Conservation (phyloP, 1,140 invertebrate genomes). For the Sarcophaga bullata region DNA sequence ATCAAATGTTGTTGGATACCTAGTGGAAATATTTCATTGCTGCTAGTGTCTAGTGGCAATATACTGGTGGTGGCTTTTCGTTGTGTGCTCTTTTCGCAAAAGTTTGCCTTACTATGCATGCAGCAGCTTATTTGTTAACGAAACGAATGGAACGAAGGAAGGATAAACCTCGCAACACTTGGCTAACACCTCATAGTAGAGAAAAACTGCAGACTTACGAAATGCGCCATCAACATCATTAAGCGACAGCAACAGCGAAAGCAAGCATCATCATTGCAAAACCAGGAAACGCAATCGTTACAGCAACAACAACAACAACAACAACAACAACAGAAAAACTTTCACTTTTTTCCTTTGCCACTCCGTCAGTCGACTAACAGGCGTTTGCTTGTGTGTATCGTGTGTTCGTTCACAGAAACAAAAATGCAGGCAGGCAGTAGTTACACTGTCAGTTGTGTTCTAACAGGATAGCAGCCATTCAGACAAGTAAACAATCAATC, state of each 20-base stretch:
- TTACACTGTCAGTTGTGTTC: not conserved
- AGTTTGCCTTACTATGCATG: not conserved
- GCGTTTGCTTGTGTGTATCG: not conserved
- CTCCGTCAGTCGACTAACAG: not conserved
- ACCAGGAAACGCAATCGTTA: slow-evolving; percentile 9
- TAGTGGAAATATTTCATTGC: not conserved
- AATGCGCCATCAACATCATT: slow-evolving; percentile 11
- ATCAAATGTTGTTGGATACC: slow-evolving; percentile 2
- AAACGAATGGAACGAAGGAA: not conserved
- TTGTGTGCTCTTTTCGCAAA: not conserved
- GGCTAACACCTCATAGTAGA: too few species aligned
- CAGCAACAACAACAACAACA: not conserved
- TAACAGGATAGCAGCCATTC: slow-evolving; percentile 21
- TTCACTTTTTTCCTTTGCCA: not conserved
- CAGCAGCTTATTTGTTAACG: not conserved
- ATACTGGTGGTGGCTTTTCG: not conserved
- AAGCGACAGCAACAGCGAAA: not conserved
- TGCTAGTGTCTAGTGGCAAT: too few species aligned
- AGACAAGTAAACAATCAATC: slow-evolving; percentile 6
- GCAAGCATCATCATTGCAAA: not conserved
- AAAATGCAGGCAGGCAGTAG: slow-evolving; percentile 16
- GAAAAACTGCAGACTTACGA: not conserved
- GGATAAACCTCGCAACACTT: too few species aligned
- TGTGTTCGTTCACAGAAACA: not conserved
- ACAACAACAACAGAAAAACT: not conserved